phyloP scores from a whole-genome alignment of 2,797 vertebrate genomes.

The Gymnothorax reevesii region DNA sequence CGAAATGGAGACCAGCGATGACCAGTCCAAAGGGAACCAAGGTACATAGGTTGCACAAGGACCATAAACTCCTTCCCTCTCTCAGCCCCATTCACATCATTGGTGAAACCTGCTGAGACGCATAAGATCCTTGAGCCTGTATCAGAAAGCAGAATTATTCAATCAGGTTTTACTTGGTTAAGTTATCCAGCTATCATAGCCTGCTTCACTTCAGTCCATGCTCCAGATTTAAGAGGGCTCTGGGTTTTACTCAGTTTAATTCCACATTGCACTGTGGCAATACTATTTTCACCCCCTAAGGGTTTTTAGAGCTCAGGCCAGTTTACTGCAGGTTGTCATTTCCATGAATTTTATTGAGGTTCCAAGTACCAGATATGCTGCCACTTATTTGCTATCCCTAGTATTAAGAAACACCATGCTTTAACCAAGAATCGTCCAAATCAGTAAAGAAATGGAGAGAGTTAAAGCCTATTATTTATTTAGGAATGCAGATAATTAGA shows the following conservation, averaged over 20 bases:
- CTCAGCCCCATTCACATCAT: background rate
- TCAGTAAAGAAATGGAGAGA: background rate
- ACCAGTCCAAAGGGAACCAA: slow-evolving; percentile 92
- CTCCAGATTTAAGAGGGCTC: too few relatives aligned
- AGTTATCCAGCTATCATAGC: too few relatives aligned
- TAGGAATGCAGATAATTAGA: background rate
- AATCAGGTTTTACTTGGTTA: too few relatives aligned
- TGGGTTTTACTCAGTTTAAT: too few relatives aligned
- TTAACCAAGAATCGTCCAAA: background rate
- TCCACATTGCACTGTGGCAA: background rate
- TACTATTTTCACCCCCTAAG: background rate
- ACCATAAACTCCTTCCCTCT: background rate
- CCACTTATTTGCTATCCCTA: background rate
- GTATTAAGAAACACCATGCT: background rate
- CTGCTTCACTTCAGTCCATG: too few relatives aligned
- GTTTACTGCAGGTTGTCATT: background rate
- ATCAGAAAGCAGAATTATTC: too few relatives aligned
- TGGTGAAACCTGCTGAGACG: background rate
- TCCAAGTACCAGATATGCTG: background rate
- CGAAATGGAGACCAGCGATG: slow-evolving; percentile 85
- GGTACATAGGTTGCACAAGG: slow-evolving; percentile 63
- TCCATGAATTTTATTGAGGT: background rate
- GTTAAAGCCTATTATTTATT: background rate
- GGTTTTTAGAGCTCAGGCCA: background rate
- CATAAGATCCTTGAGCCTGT: background rate